These are phyloP conservation scores for Aphis gossypii DNA, from an alignment of 1,140 invertebrate species.

Conservation along the genomic window DNA sequence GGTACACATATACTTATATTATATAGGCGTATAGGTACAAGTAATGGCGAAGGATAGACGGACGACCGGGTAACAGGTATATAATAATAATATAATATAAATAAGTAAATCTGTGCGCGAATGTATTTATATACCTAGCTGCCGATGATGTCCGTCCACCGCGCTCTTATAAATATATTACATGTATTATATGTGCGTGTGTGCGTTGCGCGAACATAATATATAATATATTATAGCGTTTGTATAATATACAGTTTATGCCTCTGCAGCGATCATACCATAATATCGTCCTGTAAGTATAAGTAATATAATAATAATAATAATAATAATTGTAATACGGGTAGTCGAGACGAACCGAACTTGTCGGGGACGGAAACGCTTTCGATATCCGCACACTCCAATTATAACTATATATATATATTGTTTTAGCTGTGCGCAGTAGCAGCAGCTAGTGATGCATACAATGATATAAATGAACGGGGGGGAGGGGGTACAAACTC, in stretches of 20 bases:
- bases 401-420: background rate
- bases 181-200: no score
- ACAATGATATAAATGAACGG: no score
- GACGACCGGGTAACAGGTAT: background rate
- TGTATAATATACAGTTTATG: background rate
- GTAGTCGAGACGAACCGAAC: background rate
- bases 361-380: background rate
- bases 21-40: no score
- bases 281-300: background rate
- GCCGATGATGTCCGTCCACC: constrained; percentile 1
- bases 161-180: constrained; percentile 8
- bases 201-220: no score
- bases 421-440: no score
- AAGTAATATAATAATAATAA: no score
- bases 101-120: background rate
- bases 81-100: constrained; percentile 15
- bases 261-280: background rate
- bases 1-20: background rate
- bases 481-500: no score
- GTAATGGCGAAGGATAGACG: background rate
- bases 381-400: background rate
- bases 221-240: background rate
- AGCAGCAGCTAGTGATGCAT: no score
- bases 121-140: background rate
- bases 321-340: background rate